Evolutionary conservation across 2,113 vertebrate species (phyloP), one percentile per base, ranked within the genome.

Genomic region (Coturnix japonica): DNA sequence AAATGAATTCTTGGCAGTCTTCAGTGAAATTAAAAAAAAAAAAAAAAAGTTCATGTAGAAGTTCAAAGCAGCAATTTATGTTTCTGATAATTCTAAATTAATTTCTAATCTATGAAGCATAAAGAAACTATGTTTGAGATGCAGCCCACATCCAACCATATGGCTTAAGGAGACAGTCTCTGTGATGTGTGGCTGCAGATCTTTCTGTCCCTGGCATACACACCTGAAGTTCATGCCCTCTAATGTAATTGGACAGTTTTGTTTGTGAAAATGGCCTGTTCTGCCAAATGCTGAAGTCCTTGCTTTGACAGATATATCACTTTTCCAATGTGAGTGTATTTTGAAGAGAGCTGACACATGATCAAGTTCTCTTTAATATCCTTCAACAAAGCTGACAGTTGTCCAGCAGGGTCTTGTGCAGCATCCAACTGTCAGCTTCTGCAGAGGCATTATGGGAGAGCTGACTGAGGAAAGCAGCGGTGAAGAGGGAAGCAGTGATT

Each of bases 201-300:
- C 95, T 95, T 87, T 76, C 87, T 95, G 96, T 96, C 97, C 93
- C 90, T 91, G 94, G 94, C 94, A 47, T 64, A 93, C 93, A 97
- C 98, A 98, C 97, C 97, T 97, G 97, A 97, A 97, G 98, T 98
- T 98, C 98, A 92, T 97, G 97, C 95, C 97, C 97, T 90, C 90
- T 97, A 98, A 98, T 98, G 96, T 98, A 98, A 98, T 98, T 98
- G 98, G 98, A 98, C 97, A 98, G 98, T 98, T 97, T 97, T 98
- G 97, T 98, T 97, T 97, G 97, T 97, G 97, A 95, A 90, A 94
- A 97, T 93, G 97, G 97, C 98, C 97, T 97, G 97, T 97, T 97
- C 97, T 97, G 98, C 98, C 98, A 98, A 98, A 96, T 54, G 88
- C 97, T 98, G 98, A 98, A 95, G 92, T 97, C 95, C 81, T 97